Conservation (phyloP, 2,888 invertebrate genomes). For the Campoletis raptor region DNA sequence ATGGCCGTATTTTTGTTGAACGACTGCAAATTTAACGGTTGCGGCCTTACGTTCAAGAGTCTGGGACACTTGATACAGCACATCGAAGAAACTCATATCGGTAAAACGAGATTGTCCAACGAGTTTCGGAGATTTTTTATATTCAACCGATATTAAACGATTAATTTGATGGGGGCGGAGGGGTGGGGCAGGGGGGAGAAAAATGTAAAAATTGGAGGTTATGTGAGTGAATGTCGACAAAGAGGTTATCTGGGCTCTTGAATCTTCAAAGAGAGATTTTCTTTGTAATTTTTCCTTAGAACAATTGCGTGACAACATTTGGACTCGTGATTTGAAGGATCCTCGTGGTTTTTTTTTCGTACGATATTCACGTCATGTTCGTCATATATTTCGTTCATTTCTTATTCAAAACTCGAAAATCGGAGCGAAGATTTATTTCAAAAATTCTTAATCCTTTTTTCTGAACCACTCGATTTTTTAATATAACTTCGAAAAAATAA, state of each 20-base stretch:
- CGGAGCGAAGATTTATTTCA: constrained; percentile 17
- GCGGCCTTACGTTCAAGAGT: constrained; percentile 93
- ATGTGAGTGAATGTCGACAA: constrained; percentile 59
- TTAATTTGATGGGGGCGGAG: constrained; percentile 11
- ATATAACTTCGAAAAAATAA: background rate
- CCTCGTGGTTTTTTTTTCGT: background rate
- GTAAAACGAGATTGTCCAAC: constrained; percentile 85
- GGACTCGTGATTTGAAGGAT: background rate
- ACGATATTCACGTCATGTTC: background rate
- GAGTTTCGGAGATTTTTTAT: constrained; percentile 29
- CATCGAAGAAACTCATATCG: constrained; percentile 95
- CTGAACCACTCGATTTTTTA: background rate
- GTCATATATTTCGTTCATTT: constrained; percentile 1
- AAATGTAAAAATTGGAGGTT: constrained; percentile 65
- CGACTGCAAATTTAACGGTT: constrained; percentile 95
- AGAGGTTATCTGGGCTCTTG: constrained; percentile 75
- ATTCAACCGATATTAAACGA: constrained; percentile 15
- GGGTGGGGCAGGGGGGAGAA: constrained; percentile 4
- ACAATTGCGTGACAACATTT: constrained; percentile 57
- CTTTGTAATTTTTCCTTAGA: background rate
- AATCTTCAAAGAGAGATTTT: constrained; percentile 13
- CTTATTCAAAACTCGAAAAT: constrained; percentile 7
- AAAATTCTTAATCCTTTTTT: background rate
- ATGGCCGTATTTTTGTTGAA: constrained; percentile 97
- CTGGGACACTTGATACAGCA: constrained; percentile 93